Percentiles rank a stretch among this genome's conserved stretches.
These are phyloP conservation scores for Phaethornis superciliosus DNA, from an alignment of 2,113 vertebrate species.

Conservation along the genomic window DNA sequence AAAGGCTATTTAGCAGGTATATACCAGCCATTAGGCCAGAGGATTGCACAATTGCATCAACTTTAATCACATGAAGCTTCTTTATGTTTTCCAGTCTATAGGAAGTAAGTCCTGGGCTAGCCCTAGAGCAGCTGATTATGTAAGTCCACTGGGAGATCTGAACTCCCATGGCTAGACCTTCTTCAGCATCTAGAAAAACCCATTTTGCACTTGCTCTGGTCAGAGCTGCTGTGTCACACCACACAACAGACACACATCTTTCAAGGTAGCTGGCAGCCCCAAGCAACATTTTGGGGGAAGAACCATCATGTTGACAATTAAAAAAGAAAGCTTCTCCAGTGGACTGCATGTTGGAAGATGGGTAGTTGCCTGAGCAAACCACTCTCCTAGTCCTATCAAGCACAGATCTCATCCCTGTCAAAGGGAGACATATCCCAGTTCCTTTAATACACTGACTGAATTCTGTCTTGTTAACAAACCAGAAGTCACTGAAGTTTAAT, in stretches of 20 bases:
- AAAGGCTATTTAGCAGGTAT: background rate
- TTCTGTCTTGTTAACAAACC: background rate
- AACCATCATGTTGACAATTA: background rate
- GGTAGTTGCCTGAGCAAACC: background rate
- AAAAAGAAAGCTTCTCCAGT: background rate
- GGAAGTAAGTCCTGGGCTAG: conserved; percentile 29
- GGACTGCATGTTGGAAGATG: background rate
- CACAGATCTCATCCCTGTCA: background rate
- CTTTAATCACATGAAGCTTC: conserved; percentile 23
- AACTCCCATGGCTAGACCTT: background rate
- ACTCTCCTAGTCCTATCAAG: background rate
- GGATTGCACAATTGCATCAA: background rate
- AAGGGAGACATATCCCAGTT: background rate
- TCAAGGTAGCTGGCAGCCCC: background rate
- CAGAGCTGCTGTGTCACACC: background rate
- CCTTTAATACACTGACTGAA: background rate
- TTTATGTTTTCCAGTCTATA: background rate
- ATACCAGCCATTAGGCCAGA: background rate
- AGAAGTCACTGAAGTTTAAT: background rate
- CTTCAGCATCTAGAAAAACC: background rate
- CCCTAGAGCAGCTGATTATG: background rate
- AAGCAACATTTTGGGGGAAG: background rate
- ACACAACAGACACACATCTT: background rate
- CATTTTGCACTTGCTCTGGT: background rate
- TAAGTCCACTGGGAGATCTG: background rate